Conservation (phyloP, 2,113 vertebrate genomes). For the Macrotis lagotis region DNA sequence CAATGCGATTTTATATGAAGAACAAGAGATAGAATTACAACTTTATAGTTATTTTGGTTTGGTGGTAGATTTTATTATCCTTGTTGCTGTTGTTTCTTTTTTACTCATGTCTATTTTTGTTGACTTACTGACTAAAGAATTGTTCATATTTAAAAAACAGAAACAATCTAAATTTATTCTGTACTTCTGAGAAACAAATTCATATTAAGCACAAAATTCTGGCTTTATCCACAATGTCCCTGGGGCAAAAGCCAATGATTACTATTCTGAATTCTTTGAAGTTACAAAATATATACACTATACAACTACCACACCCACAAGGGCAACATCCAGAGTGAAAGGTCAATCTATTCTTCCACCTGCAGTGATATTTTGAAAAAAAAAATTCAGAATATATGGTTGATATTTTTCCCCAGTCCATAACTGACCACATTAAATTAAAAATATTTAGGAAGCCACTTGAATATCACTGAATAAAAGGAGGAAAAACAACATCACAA, state of each 20-base stretch:
- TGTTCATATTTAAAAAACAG: slow-evolving; percentile 1
- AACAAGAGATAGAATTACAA: not conserved
- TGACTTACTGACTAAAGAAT: slow-evolving; percentile 20
- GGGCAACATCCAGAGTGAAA: slow-evolving; percentile 30
- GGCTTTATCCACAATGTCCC: slow-evolving; percentile 24
- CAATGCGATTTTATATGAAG: not conserved
- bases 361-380: slow-evolving; percentile 30
- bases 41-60: not conserved
- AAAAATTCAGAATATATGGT: slow-evolving; percentile 14
- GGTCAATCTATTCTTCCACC: slow-evolving; percentile 22
- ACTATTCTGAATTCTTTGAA: slow-evolving; percentile 52
- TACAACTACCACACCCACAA: slow-evolving; percentile 47
- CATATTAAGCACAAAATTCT: slow-evolving; percentile 34
- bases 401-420: slow-evolving; percentile 26
- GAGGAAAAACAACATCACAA: not conserved
- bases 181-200: slow-evolving; percentile 51
- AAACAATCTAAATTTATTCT: slow-evolving; percentile 39
- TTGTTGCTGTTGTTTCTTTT: not conserved
- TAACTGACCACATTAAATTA: slow-evolving; percentile 17
- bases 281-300: slow-evolving; percentile 40
- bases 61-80: slow-evolving; percentile 1
- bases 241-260: slow-evolving; percentile 34
- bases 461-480: not conserved
- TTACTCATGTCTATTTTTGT: slow-evolving; percentile 20
- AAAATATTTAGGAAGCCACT: slow-evolving; percentile 49